Evolutionary conservation across 1,140 invertebrate genomes (phyloP), one percentile per base, ranked within the genome.

Genomic region (Hesperophylax magnus): DNA sequence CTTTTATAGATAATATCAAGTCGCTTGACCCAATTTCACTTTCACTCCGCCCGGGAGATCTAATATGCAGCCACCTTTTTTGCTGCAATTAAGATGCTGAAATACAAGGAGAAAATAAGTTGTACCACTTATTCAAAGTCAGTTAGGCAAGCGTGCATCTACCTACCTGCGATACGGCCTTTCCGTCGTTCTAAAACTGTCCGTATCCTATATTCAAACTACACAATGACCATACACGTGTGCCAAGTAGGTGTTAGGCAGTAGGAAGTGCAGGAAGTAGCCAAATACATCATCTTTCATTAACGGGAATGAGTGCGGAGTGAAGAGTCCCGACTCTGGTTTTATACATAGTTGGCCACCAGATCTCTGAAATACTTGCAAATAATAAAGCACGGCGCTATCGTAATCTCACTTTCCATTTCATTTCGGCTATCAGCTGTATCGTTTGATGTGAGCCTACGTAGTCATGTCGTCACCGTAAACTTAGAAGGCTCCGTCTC

Each of bases 391-490:
- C 76, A 39, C 61, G 27, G 61, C 61, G 34, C 56, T 80, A 80
- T 78, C 75, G 82, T 60, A 83, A 83, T 80, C 53, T 65, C 77
- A 83, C 82, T 83, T 83, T 83, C 82, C 82, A 77, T 82, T 83
- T 83, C 82, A 83, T 80, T 83, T 74, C 79, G 71, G 67, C 34
- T 76, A 76, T 76, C 72, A 76, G 34, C 22, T 39, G 77, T 82
- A 79, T 82, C 72, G 78, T 82, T 82, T 82, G 76, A 82, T 82
- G 71, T 82, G 77, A 82, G 81, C 81, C 78, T 82, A 82, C 81
- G 72, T 77, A 76, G 56, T 27, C n/a, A 60, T 72, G 69, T 72
- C 69, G 69, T 56, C 69, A 72, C 69, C 17, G n/a, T 34, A 52
- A 39, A 39, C 1, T 69, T 24, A 69, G 47, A 67, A 72, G 20